phyloP scores from a whole-genome alignment of 35 echinoderm and acorn worm genomes.

The Ptychodera flava region DNA sequence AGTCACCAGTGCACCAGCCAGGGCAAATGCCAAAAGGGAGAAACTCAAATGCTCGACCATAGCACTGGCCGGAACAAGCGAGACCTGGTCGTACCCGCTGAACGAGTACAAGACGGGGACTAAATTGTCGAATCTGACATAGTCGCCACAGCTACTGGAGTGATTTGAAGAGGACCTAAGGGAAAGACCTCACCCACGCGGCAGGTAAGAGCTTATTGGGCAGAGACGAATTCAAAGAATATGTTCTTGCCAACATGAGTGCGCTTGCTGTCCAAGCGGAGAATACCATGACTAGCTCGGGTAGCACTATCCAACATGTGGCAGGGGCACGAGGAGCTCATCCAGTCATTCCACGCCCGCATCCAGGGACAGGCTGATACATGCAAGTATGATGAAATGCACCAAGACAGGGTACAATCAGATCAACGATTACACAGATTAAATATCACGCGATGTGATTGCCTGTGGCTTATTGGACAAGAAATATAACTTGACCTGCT shows the following conservation, averaged over 20 bases:
- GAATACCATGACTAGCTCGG: too few species aligned
- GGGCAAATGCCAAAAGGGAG: constrained; percentile 41
- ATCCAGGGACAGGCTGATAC: constrained; percentile 17
- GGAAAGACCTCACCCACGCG: constrained; percentile 38
- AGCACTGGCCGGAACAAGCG: constrained; percentile 27
- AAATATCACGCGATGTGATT: not conserved
- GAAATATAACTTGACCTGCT: constrained; percentile 25
- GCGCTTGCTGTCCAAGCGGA: constrained; percentile 40
- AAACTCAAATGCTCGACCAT: constrained; percentile 42
- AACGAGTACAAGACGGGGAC: constrained; percentile 46
- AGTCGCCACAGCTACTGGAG: constrained; percentile 27
- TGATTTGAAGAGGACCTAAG: constrained; percentile 34
- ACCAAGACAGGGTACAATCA: constrained; percentile 9
- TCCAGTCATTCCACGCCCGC: constrained; percentile 35
- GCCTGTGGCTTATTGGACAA: constrained; percentile 31
- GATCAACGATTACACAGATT: constrained; percentile 8
- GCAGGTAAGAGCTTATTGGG: constrained; percentile 15
- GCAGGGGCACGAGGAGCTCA: constrained; percentile 40
- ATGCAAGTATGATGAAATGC: constrained; percentile 30
- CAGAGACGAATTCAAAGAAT: constrained; percentile 17
- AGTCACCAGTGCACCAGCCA: not conserved
- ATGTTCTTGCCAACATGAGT: constrained; percentile 26
- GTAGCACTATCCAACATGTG: constrained; percentile 32
- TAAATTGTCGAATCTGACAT: constrained; percentile 18
- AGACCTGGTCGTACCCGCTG: constrained; percentile 50